Evolutionary conservation across 2,797 vertebrate species (phyloP).

Genomic region (Circus cinereus): DNA sequence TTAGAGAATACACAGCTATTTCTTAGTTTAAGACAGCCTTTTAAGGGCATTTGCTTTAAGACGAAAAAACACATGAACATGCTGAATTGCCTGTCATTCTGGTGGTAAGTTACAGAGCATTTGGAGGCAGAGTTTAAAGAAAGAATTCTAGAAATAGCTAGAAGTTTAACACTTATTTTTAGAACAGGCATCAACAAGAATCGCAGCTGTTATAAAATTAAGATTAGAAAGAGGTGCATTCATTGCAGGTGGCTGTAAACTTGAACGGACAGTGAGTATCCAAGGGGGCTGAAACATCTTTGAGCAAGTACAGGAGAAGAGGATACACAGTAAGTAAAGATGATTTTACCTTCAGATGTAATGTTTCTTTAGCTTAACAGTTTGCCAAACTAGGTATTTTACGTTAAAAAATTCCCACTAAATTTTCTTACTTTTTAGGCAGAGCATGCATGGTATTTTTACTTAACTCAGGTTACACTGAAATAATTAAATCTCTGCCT

Average conservation of each 20-base stretch:
- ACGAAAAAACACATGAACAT: background rate
- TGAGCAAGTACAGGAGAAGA: background rate
- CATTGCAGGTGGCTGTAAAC: background rate
- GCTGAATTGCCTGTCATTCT: background rate
- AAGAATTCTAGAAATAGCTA: background rate
- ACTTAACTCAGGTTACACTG: background rate
- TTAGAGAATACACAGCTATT: background rate
- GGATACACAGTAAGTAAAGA: background rate
- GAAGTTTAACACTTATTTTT: background rate
- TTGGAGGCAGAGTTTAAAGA: background rate
- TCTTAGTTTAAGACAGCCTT: background rate
- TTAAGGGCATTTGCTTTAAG: background rate
- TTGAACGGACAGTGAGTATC: fast-evolving
- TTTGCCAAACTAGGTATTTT: background rate
- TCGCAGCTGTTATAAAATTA: background rate
- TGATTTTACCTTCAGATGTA: background rate
- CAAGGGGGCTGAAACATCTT: background rate
- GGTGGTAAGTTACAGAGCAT: background rate
- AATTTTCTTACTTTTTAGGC: background rate
- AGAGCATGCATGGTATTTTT: background rate
- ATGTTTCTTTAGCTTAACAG: background rate
- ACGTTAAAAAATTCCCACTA: fast-evolving
- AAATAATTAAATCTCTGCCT: background rate
- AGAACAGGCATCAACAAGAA: background rate
- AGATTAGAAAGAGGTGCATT: background rate